Base-by-base conservation (phyloP, 2,113 vertebrate genomes). In the Catagonus wagneri region DNA sequence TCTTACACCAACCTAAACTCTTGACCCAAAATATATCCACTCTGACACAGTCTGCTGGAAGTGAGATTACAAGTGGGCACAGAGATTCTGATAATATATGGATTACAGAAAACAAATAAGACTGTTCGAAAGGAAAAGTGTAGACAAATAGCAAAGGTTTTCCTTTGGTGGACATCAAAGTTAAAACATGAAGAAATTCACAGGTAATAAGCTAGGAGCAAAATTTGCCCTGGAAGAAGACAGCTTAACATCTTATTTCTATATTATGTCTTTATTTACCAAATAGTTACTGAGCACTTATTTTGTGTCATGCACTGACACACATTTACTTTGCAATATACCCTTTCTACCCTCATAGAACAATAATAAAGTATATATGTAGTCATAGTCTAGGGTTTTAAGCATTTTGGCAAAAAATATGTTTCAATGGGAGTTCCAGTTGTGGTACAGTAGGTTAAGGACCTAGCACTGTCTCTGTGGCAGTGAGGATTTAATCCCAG, bases 121-220 rank as follows among this genome's bases (percentile, higher is more conserved):
- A 87, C 94, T 88, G 34, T 81, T 85, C 65, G 32, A 89, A 95
- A 83, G 10, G 17, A 25, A 17, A 74, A 15, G 16, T 22, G 7
- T 39, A 94, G 89, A 89, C n/a, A 81, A 95, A 71, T 50, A 56
- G 3, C 72, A 69, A 34, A 32, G 11, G 32, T 54, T 95, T 94
- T 58, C 13, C 8, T 93, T 44, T 81, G 29, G 36, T 91, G 39
- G 23, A 72, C 13, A 71, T 66, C 23, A 83, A 86, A 78, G 15
- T 36, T 54, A 88, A 90, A 90, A 52, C 56, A 56, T 32, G 36
- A 96, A n/a, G 17, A 84, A 84, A 85, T 68, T 90, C 71, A 74
- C 54, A 61, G 23, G 27, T 39, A 81, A 85, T 83, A 83, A 83
- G 52, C 23, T 15, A 66, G 7, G 72, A 39, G 11, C 16, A 88